Evolutionary conservation across 1,140 invertebrate species (phyloP).

Genomic region (Drosophila malerkotliana): DNA sequence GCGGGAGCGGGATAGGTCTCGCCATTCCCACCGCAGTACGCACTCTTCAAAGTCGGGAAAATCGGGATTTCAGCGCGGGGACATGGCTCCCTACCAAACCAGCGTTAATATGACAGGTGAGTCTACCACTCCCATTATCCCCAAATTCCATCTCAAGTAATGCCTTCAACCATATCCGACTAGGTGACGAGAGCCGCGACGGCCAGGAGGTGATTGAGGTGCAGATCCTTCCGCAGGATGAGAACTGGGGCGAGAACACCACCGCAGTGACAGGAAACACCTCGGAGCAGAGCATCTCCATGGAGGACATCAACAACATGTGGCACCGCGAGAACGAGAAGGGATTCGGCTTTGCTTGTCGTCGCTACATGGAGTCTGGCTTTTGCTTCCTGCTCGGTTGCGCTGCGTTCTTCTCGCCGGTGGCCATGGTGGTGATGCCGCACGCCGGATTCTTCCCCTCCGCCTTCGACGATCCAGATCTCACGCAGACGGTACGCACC

Average conservation of each 20-base stretch:
- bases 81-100: constrained; percentile 92
- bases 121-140: background rate
- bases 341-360: constrained; percentile 90
- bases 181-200: constrained; percentile 81
- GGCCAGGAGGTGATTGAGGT: constrained; percentile 95
- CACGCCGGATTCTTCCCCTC: constrained; percentile 92
- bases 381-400: constrained; percentile 91
- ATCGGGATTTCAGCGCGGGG: constrained; percentile 43
- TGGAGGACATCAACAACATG: constrained; percentile 92
- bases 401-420: constrained; percentile 94
- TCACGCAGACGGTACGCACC: constrained; percentile 85
- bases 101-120: constrained; percentile 90
- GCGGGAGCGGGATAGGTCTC: constrained; percentile 75
- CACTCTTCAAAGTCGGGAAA: constrained; percentile 78
- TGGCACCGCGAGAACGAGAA: constrained; percentile 91
- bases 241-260: constrained; percentile 99
- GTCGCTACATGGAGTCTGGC: constrained; percentile 91
- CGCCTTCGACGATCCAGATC: constrained; percentile 84
- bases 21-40: constrained; percentile 81
- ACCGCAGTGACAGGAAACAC: constrained; percentile 98
- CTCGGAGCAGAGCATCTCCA: constrained; percentile 96
- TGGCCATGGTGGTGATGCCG: constrained; percentile 97
- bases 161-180: background rate
- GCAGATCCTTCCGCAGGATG: constrained; percentile 96
- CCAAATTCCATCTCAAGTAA: no score